A percentile compares a stretch with the other conserved stretches of the same genome.
These are phyloP conservation scores for Hanleya hanleyi DNA, from an alignment of 2,888 invertebrate genomes.

Conservation along the genomic window DNA sequence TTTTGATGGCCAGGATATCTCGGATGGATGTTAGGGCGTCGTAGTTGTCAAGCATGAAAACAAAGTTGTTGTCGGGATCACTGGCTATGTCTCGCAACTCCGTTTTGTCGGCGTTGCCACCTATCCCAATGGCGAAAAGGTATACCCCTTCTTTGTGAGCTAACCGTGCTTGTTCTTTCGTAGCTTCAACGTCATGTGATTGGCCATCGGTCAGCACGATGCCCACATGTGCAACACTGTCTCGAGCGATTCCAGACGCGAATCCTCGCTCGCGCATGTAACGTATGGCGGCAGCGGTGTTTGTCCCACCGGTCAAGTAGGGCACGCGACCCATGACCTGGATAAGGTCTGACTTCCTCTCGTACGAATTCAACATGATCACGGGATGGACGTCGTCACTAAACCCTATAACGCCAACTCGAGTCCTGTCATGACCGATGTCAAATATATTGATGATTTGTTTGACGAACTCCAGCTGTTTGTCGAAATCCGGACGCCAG, in stretches of 20 bases:
- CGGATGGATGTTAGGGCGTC: slow-evolving; percentile 58
- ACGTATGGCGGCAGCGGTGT: slow-evolving; percentile 48
- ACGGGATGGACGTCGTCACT: slow-evolving; percentile 40
- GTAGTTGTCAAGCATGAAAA: slow-evolving; percentile 62
- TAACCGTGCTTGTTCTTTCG: slow-evolving; percentile 46
- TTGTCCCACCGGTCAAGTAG: slow-evolving; percentile 44
- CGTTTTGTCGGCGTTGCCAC: slow-evolving; percentile 49
- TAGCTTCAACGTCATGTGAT: slow-evolving; percentile 48
- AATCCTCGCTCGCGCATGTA: slow-evolving; percentile 47
- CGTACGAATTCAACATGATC: slow-evolving; percentile 38
- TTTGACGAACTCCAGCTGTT: slow-evolving; percentile 43
- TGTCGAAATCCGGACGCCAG: slow-evolving; percentile 15
- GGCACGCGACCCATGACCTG: not conserved
- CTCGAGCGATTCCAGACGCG: slow-evolving; percentile 29
- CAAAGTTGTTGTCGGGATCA: slow-evolving; percentile 53
- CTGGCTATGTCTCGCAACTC: slow-evolving; percentile 64
- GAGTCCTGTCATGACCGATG: slow-evolving; percentile 41
- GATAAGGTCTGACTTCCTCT: slow-evolving; percentile 34
- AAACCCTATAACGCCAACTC: slow-evolving; percentile 51
- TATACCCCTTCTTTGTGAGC: slow-evolving; percentile 57
- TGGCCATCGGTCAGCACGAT: slow-evolving; percentile 65
- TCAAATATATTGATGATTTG: slow-evolving; percentile 48
- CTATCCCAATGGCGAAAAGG: slow-evolving; percentile 68
- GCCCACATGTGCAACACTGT: slow-evolving; percentile 51
- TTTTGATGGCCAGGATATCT: slow-evolving; percentile 59